phyloP scores from a whole-genome alignment of 1,140 invertebrate genomes.

The Aplysia californica region DNA sequence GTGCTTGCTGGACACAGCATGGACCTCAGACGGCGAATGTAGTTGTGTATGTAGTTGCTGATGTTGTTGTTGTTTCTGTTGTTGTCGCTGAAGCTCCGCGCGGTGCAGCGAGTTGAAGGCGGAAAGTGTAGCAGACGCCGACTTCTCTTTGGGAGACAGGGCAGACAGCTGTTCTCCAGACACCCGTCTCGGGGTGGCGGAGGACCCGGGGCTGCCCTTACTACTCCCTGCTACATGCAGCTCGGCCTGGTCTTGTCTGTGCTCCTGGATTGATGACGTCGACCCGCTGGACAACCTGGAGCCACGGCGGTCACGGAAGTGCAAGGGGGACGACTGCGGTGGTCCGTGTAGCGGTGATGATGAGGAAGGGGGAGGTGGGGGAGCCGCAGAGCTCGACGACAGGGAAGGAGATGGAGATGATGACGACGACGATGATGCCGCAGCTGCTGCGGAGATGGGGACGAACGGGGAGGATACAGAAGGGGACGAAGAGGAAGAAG shows the following conservation, averaged over 20 bases:
- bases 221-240: background rate
- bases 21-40: background rate
- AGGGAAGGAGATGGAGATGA: background rate
- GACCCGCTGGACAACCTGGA: slow-evolving; percentile 14
- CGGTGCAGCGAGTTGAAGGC: too few relatives aligned
- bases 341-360: background rate
- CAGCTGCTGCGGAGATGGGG: too few relatives aligned
- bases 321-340: background rate
- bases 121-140: too few relatives aligned
- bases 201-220: background rate
- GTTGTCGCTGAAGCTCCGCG: too few relatives aligned
- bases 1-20: background rate
- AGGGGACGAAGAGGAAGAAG: too few relatives aligned
- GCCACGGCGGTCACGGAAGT: background rate
- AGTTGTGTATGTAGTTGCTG: too few relatives aligned
- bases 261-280: slow-evolving; percentile 6
- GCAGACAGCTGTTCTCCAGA: too few relatives aligned
- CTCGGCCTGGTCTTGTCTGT: background rate
- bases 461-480: too few relatives aligned
- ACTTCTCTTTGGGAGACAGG: background rate
- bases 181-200: too few relatives aligned
- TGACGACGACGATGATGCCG: too few relatives aligned
- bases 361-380: background rate
- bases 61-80: too few relatives aligned
- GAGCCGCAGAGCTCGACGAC: too few relatives aligned